Evolutionary conservation across 2,113 vertebrate species (phyloP).

Genomic region (Poeciliopsis occidentalis): DNA sequence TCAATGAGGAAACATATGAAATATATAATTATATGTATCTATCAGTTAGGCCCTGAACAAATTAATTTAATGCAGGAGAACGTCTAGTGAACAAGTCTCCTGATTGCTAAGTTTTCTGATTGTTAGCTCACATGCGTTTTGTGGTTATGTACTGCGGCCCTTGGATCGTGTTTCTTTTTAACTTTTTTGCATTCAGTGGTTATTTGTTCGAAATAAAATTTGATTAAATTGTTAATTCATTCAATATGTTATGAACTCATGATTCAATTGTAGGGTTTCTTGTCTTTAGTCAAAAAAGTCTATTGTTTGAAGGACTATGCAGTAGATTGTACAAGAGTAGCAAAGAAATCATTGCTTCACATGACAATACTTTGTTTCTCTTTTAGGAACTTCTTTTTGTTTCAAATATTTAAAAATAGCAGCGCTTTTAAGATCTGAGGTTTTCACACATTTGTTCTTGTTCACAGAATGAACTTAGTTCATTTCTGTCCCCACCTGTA

Average conservation of each 20-base stretch:
- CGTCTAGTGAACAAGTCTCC: neutral
- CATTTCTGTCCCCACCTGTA: slow-evolving; percentile 3
- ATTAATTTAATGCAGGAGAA: too few relatives aligned
- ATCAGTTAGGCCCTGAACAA: neutral
- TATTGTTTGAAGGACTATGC: neutral
- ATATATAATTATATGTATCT: neutral
- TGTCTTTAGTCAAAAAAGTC: neutral
- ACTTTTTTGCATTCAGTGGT: neutral
- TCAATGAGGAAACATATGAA: neutral
- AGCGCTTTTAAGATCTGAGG: neutral
- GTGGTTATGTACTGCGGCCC: neutral
- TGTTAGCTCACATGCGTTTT: too few relatives aligned
- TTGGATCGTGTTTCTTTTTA: neutral
- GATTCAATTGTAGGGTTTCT: neutral
- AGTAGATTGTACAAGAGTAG: neutral
- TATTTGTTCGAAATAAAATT: neutral
- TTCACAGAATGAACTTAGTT: slow-evolving; percentile 9
- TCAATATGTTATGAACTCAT: neutral
- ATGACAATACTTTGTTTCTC: neutral
- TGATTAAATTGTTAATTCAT: neutral
- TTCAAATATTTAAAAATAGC: neutral
- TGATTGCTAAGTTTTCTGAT: neutral
- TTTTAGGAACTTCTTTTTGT: neutral
- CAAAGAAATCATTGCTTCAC: neutral
- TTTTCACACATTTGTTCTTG: neutral